These are phyloP conservation scores for Craterocephalus amniculus DNA, from an alignment of 2,797 vertebrate species.

Conservation along the genomic window DNA sequence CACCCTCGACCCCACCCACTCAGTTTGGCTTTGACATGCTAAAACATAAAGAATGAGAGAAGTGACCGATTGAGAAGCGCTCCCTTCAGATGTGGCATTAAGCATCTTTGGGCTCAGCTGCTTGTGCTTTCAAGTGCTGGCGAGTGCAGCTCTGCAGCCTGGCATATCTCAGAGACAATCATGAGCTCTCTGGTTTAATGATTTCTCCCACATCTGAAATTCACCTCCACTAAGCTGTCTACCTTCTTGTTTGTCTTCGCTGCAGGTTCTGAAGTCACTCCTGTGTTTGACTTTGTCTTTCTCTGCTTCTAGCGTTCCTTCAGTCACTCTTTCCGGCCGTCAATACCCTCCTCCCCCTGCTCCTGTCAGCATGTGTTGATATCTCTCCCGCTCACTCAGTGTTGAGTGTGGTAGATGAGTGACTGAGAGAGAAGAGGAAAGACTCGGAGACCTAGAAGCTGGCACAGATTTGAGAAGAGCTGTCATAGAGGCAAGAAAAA, in stretches of 20 bases:
- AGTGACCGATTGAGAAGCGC: conserved; percentile 31
- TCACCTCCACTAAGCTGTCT: conserved; percentile 59
- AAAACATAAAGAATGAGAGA: conserved; percentile 57
- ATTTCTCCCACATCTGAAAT: conserved; percentile 60
- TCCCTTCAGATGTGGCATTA: conserved; percentile 48
- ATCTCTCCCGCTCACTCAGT: conserved; percentile 46
- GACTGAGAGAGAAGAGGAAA: conserved; percentile 40
- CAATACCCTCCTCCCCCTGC: conserved; percentile 63
- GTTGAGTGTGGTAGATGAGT: conserved; percentile 53
- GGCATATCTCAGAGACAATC: conserved; percentile 50
- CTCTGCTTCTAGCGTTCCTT: conserved; percentile 61
- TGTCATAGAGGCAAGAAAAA: conserved; percentile 15
- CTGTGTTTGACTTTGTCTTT: conserved; percentile 68
- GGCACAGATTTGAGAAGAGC: conserved; percentile 41
- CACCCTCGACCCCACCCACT: conserved; percentile 15
- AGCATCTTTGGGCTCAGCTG: conserved; percentile 24
- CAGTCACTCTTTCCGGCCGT: conserved; percentile 73
- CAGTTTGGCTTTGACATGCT: conserved; percentile 64
- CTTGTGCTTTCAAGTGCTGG: conserved; percentile 10
- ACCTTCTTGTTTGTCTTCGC: conserved; percentile 65
- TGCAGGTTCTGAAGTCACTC: conserved; percentile 69
- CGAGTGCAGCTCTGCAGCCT: conserved; percentile 23
- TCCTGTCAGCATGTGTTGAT: conserved; percentile 69
- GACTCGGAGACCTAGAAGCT: conserved; percentile 21
- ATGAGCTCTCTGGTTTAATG: conserved; percentile 71